Base-by-base conservation (phyloP, 2,797 vertebrate species). In the Orestias chungarensis region DNA sequence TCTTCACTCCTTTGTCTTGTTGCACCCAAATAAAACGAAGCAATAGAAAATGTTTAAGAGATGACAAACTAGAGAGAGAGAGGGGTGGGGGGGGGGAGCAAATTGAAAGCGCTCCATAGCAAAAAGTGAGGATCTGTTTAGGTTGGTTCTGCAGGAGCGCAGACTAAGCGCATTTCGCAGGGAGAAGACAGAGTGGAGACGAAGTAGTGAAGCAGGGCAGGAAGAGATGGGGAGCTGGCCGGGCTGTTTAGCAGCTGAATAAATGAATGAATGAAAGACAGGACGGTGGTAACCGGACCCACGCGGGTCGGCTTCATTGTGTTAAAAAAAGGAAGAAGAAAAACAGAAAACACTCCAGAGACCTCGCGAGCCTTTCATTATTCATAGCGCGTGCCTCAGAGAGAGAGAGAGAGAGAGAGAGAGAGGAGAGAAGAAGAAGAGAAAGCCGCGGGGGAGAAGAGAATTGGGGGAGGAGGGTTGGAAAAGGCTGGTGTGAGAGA, bases 321-420 rank as follows among this genome's bases (percentile, higher is more conserved):
- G 78, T 80, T 70, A 49, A 25, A 25, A 47, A 49, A 23, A 49
- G 12, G 7, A 42, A 38, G n/a, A 52, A 20, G 14, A 61, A 61
- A 61, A 61, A 92, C 91, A 92, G 94, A 95, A 95, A 84, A 85
- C 89, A 86, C 89, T 93, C 87, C 90, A 78, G 87, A 90, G 89
- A 92, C 90, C 87, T 87, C 88, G 81, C 88, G 82, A 86, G 87
- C 83, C 85, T 92, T 95, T 93, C 92, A 95, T 95, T 95, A 95
- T 95, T 95, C 93, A 95, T 87, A 69, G 49, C 86, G 87, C 88
- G 90, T 89, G 90, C 84, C 83, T 78, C 15, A 55, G 71, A 67
- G 61, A 47, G 27, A 57, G 55, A 27, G 71, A 66, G n/a, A n/a
- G n/a, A n/a, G n/a, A n/a, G n/a, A n/a, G n/a, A 43, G 42, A 46